Conservation (phyloP, 2,888 invertebrate species). For the Resseliella maxima region DNA sequence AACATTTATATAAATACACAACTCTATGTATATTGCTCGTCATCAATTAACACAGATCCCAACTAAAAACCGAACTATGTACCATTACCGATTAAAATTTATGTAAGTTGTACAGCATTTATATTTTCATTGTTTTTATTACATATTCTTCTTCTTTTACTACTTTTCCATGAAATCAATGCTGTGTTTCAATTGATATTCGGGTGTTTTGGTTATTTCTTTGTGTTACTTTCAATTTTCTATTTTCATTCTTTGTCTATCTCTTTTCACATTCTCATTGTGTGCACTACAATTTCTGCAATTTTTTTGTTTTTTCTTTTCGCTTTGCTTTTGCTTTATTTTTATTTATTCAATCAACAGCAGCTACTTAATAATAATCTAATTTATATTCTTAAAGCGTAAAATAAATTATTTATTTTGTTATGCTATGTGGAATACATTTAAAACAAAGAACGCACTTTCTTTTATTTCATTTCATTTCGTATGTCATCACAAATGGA, state of each 20-base stretch:
- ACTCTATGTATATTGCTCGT: neutral
- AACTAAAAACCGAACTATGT: neutral
- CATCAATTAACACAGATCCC: conserved; percentile 13
- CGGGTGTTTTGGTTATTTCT: neutral
- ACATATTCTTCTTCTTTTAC: too few relatives aligned
- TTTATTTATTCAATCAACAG: conserved; percentile 33
- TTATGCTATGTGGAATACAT: neutral
- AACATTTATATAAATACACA: neutral
- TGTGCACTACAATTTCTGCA: neutral
- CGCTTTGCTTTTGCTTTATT: too few relatives aligned
- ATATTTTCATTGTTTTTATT: neutral
- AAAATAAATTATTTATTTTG: neutral
- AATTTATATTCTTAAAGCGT: conserved; percentile 38
- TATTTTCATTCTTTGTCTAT: neutral
- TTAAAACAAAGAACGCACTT: conserved; percentile 9
- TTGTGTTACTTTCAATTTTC: neutral
- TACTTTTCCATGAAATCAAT: neutral
- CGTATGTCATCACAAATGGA: neutral
- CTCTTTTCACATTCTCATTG: neutral
- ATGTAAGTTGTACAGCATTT: conserved; percentile 12
- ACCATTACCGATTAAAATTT: neutral
- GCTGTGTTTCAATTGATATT: too few relatives aligned
- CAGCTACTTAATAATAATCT: neutral
- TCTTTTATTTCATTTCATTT: conserved; percentile 42
- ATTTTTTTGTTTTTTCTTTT: too few relatives aligned